Evolutionary conservation across 2,888 invertebrate species (phyloP).

Genomic region (Trissolcus brochymenae): DNA sequence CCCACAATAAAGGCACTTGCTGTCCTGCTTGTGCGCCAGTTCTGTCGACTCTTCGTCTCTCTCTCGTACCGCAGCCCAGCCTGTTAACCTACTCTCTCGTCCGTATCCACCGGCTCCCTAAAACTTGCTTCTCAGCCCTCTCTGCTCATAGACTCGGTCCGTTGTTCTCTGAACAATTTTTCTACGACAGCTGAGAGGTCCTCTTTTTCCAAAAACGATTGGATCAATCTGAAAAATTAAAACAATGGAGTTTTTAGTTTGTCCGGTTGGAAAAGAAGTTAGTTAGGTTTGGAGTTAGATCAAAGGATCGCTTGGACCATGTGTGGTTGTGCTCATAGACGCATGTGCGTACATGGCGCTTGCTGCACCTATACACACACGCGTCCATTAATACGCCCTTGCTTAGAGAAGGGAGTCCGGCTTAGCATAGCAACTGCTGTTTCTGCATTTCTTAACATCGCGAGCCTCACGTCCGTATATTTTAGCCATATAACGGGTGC

Average conservation of each 20-base stretch:
- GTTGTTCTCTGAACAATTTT: constrained; percentile 2
- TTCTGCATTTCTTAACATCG: constrained; percentile 74
- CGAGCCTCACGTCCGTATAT: constrained; percentile 68
- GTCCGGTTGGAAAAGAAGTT: too few species aligned
- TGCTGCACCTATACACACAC: constrained; percentile 51
- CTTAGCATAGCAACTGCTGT: constrained; percentile 76
- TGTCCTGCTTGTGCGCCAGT: constrained; percentile 70
- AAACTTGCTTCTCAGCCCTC: constrained; percentile 66
- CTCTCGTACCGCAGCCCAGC: constrained; percentile 65
- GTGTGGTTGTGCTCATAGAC: constrained; percentile 50
- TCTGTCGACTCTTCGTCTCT: constrained; percentile 67
- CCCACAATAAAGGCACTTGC: constrained; percentile 76
- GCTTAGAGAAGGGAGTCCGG: constrained; percentile 68
- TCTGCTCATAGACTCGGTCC: constrained; percentile 60
- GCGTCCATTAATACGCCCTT: constrained; percentile 56
- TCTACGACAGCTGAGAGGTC: too few species aligned
- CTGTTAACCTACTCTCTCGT: constrained; percentile 73
- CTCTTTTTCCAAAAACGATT: too few species aligned
- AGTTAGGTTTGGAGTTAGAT: too few species aligned
- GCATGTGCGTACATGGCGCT: constrained; percentile 46
- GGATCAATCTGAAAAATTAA: too few species aligned
- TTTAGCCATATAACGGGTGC: constrained; percentile 72
- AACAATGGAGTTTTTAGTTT: not conserved
- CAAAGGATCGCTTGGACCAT: constrained; percentile 45
- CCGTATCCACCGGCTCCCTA: constrained; percentile 60